Evolutionary conservation across 1,140 invertebrate species (phyloP).

Genomic region (Temnothorax longispinosus): DNA sequence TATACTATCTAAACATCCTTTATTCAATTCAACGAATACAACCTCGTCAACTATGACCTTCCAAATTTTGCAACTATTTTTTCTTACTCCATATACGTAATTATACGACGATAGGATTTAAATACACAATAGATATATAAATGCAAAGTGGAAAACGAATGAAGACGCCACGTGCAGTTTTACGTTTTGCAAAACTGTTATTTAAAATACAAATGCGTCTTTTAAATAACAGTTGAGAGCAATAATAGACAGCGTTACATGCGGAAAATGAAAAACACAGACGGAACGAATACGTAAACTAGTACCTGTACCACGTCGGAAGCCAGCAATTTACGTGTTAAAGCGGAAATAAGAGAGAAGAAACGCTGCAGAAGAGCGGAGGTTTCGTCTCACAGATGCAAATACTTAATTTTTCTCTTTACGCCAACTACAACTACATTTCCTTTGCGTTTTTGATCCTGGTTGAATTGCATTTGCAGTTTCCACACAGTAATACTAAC

Average conservation of each 20-base stretch:
- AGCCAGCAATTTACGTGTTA: slow-evolving; percentile 67
- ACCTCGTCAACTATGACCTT: not conserved
- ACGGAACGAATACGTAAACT: slow-evolving; percentile 50
- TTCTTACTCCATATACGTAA: not conserved
- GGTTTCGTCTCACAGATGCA: slow-evolving; percentile 60
- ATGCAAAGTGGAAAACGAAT: not conserved
- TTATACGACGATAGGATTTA: not conserved
- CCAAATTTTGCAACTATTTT: not conserved
- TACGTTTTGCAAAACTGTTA: not conserved
- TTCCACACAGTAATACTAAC: slow-evolving; percentile 51
- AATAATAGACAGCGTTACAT: slow-evolving; percentile 30
- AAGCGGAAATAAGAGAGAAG: slow-evolving; percentile 60
- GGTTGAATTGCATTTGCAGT: slow-evolving; percentile 56
- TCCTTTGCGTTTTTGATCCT: slow-evolving; percentile 49
- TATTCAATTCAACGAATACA: not conserved
- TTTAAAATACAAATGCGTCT: slow-evolving; percentile 14
- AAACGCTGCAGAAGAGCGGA: slow-evolving; percentile 15
- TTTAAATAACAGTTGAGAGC: slow-evolving; percentile 16
- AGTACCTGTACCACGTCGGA: slow-evolving; percentile 44
- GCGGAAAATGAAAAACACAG: slow-evolving; percentile 41
- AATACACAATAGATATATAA: not conserved
- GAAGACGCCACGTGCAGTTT: not conserved
- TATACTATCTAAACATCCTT: not conserved
- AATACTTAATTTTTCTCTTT: slow-evolving; percentile 73
- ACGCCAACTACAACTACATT: slow-evolving; percentile 18